Base-by-base conservation (phyloP, 2,888 invertebrate species). In the Willowsia nigromaculata region DNA sequence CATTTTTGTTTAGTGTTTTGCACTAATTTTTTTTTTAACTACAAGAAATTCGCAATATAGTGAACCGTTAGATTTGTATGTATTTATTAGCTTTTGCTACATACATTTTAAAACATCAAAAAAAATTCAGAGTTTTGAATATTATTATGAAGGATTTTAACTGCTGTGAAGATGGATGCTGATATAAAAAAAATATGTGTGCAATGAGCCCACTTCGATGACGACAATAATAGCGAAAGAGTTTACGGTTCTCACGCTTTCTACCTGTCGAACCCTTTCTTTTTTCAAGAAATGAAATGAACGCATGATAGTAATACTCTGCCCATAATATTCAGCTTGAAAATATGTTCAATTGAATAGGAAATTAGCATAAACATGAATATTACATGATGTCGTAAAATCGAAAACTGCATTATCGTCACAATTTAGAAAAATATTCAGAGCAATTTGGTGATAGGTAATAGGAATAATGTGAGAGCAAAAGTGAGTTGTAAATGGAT, bases 241-340 rank as follows among this genome's bases (percentile, higher is more conserved):
- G 27, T 40, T 0, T 40, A 50, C 47, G 15, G 18, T 83, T 83
- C 83, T 83, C 83, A 83, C 83, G 83, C 83, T 83, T 83, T 83
- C 83, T 83, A 71, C 50, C 50, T 50, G 25, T 43, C 47, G 27
- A 74, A 27, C 47, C 47, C 22, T 27, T 47, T 83, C 83, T 25
- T 71, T 71, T 68, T 59, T 71, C 71, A 18, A 37, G 30, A 80
- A 65, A 27, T 53, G n/a, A 56, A 50, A 50, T 50, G 50, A 9
- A 50, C 15, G 50, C 50, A 50, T 50, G 15, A 15, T 3, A 59
- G 27, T 59, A 27, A 53, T 18, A n/a, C n/a, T 15, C 59, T 18
- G 22, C 15, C 25, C 13, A 65, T 6, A 33, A 33, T 13, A 65
- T 33, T n/a, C 13, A n/a, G n/a, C 65, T 33, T 33, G n/a, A 5